Percentiles rank a stretch among this genome's conserved stretches.
Evolutionary conservation across 37 sponge, comb jelly and placozoan genomes (phyloP).

Genomic region (Cliona cf. orientalis): DNA sequence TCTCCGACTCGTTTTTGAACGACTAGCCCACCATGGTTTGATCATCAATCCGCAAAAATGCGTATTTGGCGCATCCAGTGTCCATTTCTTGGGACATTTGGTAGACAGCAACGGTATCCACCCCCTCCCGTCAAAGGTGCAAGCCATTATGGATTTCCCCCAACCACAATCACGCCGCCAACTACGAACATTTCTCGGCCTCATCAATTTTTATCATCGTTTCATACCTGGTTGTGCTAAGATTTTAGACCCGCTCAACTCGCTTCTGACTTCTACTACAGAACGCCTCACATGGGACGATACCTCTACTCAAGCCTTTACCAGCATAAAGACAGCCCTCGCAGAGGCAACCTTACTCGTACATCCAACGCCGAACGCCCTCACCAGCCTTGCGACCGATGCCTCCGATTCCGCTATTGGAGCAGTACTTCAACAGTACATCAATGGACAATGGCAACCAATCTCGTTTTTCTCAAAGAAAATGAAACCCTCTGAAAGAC

Average conservation of each 20-base stretch:
- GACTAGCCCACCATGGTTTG: constrained; percentile 18
- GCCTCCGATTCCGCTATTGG: constrained; percentile 11
- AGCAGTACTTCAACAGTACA: constrained; percentile 2
- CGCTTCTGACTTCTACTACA: constrained; percentile 7
- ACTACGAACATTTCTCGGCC: constrained; percentile 35
- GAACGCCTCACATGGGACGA: constrained; percentile 19
- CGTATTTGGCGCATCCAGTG: neutral
- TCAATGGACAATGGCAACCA: constrained; percentile 10
- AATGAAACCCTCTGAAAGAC: constrained; percentile 53
- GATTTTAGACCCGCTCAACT: constrained; percentile 27
- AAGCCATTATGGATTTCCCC: constrained; percentile 14
- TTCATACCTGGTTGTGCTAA: constrained; percentile 26
- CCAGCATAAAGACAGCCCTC: neutral
- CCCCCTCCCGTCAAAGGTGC: constrained; percentile 30
- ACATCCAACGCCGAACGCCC: neutral
- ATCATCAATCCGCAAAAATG: constrained; percentile 40
- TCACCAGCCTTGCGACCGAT: neutral
- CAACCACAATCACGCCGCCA: constrained; percentile 2
- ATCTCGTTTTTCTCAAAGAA: constrained; percentile 20
- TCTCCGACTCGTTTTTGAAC: constrained; percentile 23
- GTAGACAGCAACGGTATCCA: constrained; percentile 10
- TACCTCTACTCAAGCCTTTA: neutral
- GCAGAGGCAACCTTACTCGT: constrained; percentile 25
- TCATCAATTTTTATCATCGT: constrained; percentile 40
- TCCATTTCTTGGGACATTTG: constrained; percentile 45